Evolutionary conservation across 2,888 invertebrate species (phyloP).

Genomic region (Calephelis perditalis): DNA sequence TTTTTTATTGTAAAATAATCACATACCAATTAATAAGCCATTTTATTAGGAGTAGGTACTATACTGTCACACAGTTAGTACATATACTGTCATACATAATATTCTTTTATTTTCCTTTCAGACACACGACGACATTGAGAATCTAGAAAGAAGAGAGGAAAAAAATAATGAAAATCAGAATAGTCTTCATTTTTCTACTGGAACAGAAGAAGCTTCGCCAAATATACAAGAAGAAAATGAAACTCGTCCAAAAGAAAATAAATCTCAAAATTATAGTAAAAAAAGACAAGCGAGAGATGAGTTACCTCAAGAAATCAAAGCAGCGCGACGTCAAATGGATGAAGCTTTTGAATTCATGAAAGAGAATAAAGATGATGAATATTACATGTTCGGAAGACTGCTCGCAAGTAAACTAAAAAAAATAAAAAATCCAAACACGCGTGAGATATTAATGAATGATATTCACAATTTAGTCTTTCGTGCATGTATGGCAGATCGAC

Average conservation of each 20-base stretch:
- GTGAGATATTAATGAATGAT: conserved; percentile 15
- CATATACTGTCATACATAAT: not conserved
- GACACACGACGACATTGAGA: not conserved
- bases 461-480: conserved; percentile 15
- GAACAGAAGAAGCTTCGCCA: not conserved
- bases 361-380: conserved; percentile 12
- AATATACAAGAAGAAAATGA: conserved; percentile 13
- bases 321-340: conserved; percentile 15
- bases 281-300: conserved; percentile 11
- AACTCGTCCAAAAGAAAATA: conserved; percentile 12
- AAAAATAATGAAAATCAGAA: not conserved
- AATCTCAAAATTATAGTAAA: conserved; percentile 13
- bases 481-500: conserved; percentile 12
- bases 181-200: not conserved
- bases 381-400: conserved; percentile 13
- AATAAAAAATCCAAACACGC: conserved; percentile 15
- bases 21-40: too few relatives aligned
- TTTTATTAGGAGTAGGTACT: too few relatives aligned
- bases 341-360: conserved; percentile 15
- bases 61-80: too few relatives aligned
- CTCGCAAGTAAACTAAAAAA: conserved; percentile 13
- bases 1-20: too few relatives aligned
- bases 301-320: conserved; percentile 12
- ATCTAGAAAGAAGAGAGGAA: not conserved
- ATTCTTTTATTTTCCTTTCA: not conserved